Base-by-base conservation (phyloP, 2,888 invertebrate species). In the Plagodis dolabraria region DNA sequence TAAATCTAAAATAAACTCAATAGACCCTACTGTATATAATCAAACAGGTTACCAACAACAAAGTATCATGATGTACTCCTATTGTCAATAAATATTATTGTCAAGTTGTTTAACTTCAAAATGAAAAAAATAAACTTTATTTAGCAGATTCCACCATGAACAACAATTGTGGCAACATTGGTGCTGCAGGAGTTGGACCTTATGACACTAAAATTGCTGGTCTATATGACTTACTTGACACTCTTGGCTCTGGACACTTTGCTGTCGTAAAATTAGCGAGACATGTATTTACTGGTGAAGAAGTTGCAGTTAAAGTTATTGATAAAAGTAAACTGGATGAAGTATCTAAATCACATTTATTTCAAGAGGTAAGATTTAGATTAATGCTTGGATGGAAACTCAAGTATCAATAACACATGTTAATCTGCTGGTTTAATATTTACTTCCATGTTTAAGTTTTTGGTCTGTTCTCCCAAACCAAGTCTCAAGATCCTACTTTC, bases 271-370 rank as follows among this genome's bases (percentile, higher is more conserved):
- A 99, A 93, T 93, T 98, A 68, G 99, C 99, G 34, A 94, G 98
- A 68, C 99, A 99, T 94, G 99, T 99, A 60, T 99, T 99, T 89
- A 99, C 99, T 53, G 99, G 99, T 42, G 99, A 99, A 93, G 98
- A 98, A 92, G 99, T 99, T 58, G 98, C 98, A 57, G 98, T 98
- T 55, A 98, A 98, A 95, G 97, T 99, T 65, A 99, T 99, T 80
- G 99, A 99, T 89, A 99, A 99, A 92, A 98, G 96, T 76, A 99
- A 99, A 92, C 93, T 99, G 76, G 99, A 99, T 90, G 98, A 98
- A 76, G 96, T 98, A 44, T 99, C 99, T 12, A 96, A 97, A 80
- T 96, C 98, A 62, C 99, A 99, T 94, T 95, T 99, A 72, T 98
- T 98, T 89, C 98, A 99, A 93, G 97, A 97, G 96, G 97, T 99